These are phyloP conservation scores for Sylvicola cinctus DNA, from an alignment of 2,888 invertebrate genomes.

Conservation along the genomic window DNA sequence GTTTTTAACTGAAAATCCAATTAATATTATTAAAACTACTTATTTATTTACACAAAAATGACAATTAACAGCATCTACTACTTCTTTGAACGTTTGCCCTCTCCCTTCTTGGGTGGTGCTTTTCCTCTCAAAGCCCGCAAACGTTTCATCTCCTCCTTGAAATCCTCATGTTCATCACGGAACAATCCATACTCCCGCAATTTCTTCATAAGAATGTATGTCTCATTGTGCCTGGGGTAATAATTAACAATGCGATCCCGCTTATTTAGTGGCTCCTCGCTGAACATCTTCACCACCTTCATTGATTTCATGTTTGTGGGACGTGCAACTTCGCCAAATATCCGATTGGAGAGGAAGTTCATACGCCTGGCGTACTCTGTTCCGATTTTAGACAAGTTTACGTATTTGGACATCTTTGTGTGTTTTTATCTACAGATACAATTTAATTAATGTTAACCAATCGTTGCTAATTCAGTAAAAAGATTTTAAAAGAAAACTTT, in stretches of 20 bases:
- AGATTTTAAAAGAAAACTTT: no score
- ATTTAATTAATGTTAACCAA: no score
- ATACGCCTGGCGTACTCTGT: constrained; percentile 71
- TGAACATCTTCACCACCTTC: constrained; percentile 62
- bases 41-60: no score
- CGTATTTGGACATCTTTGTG: constrained; percentile 30
- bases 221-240: constrained; percentile 71
- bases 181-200: constrained; percentile 59
- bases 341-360: constrained; percentile 66
- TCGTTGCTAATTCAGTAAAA: no score
- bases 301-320: constrained; percentile 54
- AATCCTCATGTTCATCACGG: constrained; percentile 77
- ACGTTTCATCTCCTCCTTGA: constrained; percentile 67
- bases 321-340: constrained; percentile 72
- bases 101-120: constrained; percentile 32
- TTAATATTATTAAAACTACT: no score
- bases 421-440: background rate
- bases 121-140: constrained; percentile 60
- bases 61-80: no score
- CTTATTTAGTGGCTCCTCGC: constrained; percentile 51
- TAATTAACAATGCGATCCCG: constrained; percentile 54
- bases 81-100: constrained; percentile 23
- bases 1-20: no score
- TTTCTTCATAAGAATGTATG: constrained; percentile 45
- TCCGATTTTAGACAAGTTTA: constrained; percentile 40